Evolutionary conservation across 2,113 vertebrate genomes (phyloP).

Genomic region (Etheostoma cragini): DNA sequence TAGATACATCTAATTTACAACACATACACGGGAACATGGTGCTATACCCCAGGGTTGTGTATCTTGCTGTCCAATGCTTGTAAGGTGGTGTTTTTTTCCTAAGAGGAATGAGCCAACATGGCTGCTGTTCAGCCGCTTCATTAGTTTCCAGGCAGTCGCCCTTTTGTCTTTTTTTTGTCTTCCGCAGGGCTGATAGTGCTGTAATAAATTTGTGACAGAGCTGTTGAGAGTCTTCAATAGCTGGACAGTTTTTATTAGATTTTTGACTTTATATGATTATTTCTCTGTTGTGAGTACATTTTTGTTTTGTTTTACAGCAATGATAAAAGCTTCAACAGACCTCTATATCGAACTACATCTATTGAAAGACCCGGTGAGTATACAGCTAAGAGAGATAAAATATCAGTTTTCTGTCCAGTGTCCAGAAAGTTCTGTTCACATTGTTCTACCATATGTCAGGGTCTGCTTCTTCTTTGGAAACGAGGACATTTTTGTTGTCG

Average conservation of each 20-base stretch:
- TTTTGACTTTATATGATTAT: not conserved
- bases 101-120: conserved; percentile 27
- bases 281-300: not conserved
- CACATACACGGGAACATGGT: conserved; percentile 1
- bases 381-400: not conserved
- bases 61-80: conserved; percentile 19
- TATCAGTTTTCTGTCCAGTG: not conserved
- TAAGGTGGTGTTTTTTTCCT: not conserved
- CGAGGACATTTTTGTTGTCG: conserved; percentile 50
- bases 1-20: not conserved
- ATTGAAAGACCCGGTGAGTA: conserved; percentile 86
- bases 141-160: conserved; percentile 55
- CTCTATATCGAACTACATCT: conserved; percentile 84
- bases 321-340: conserved; percentile 88
- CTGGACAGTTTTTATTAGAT: not conserved
- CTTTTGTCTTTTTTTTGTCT: conserved; percentile 14
- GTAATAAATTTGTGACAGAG: conserved; percentile 36
- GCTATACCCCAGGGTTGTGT: not conserved
- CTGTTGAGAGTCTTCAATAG: not conserved
- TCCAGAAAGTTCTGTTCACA: not conserved
- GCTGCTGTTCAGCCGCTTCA: conserved; percentile 47
- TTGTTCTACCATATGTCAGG: conserved; percentile 7
- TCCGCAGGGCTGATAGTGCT: conserved; percentile 19
- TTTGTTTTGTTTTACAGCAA: conserved; percentile 73
- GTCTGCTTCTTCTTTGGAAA: conserved; percentile 42